Evolutionary conservation across 2,888 invertebrate genomes (phyloP).

Genomic region (Protophormia terraenovae): DNA sequence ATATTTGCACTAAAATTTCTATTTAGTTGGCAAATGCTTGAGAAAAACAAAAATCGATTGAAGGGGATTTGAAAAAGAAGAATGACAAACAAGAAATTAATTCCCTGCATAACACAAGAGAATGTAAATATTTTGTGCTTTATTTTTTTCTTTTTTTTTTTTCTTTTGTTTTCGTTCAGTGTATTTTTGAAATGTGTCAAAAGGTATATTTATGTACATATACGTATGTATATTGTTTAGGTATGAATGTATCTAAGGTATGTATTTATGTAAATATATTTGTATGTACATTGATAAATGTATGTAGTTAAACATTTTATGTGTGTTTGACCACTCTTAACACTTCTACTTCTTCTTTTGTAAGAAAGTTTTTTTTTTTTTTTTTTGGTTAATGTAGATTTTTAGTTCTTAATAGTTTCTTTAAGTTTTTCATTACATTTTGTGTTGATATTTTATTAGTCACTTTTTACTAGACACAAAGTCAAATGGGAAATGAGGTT

Average conservation of each 20-base stretch:
- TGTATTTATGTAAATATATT: not conserved
- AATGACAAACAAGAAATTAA: not conserved
- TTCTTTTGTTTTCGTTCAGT: conserved; percentile 40
- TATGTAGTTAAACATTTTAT: conserved; percentile 18
- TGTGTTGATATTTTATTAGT: conserved; percentile 13
- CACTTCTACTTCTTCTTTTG: conserved; percentile 8
- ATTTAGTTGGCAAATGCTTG: not conserved
- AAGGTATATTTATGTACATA: not conserved
- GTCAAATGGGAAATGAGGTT: conserved; percentile 48
- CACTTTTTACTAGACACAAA: conserved; percentile 18
- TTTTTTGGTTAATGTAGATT: not conserved
- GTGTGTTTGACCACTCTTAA: conserved; percentile 35
- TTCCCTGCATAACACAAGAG: not conserved
- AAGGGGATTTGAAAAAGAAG: not conserved
- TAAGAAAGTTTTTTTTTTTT: not conserved
- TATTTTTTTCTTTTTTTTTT: too few relatives aligned
- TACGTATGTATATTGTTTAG: not conserved
- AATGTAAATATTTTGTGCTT: not conserved
- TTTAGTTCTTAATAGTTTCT: conserved; percentile 26
- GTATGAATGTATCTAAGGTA: not conserved
- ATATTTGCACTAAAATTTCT: not conserved
- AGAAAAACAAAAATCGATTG: not conserved
- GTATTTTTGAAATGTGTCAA: conserved; percentile 22
- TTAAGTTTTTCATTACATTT: conserved; percentile 38
- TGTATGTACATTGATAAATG: not conserved